A percentile compares a stretch with the other conserved stretches of the same genome.
Conservation (phyloP, 1,140 invertebrate species). For the Bombus balteatus region DNA sequence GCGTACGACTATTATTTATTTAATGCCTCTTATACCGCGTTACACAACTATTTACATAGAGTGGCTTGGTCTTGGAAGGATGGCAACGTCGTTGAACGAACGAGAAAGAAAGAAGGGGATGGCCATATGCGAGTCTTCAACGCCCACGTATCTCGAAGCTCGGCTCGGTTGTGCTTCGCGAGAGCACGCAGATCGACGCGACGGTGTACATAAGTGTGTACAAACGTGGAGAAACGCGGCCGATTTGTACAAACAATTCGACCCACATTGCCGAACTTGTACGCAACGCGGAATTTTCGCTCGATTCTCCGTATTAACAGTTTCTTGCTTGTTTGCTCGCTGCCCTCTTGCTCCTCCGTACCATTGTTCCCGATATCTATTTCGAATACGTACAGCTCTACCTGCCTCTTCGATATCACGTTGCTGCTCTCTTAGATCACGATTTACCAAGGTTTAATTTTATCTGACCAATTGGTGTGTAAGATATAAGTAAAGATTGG, state of each 20-base stretch:
- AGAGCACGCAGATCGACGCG: not conserved
- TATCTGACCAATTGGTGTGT: not conserved
- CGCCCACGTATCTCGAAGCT: slow-evolving; percentile 56
- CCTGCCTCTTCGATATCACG: slow-evolving; percentile 4
- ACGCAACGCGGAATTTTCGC: slow-evolving; percentile 70
- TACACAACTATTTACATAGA: slow-evolving; percentile 79
- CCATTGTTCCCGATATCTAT: slow-evolving; percentile 49
- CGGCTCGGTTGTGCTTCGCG: not conserved
- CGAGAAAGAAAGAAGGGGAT: slow-evolving; percentile 52
- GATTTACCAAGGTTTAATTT: not conserved
- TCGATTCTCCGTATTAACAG: slow-evolving; percentile 72
- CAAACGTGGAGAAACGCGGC: slow-evolving; percentile 73
- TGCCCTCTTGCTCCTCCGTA: not conserved
- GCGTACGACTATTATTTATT: slow-evolving; percentile 76
- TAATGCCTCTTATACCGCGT: slow-evolving; percentile 77
- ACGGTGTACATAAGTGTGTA: slow-evolving; percentile 60
- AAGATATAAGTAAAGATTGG: not conserved
- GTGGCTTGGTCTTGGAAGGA: slow-evolving; percentile 65
- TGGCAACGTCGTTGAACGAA: slow-evolving; percentile 41
- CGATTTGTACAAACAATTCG: slow-evolving; percentile 79
- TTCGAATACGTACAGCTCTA: slow-evolving; percentile 28
- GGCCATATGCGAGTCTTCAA: slow-evolving; percentile 72
- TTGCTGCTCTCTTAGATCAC: not conserved
- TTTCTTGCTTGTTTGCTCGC: slow-evolving; percentile 69
- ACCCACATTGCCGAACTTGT: slow-evolving; percentile 67